A percentile compares a stretch with the other conserved stretches of the same genome.
Evolutionary conservation across 2,113 vertebrate genomes (phyloP).

Genomic region (Uropsilus gracilis): DNA sequence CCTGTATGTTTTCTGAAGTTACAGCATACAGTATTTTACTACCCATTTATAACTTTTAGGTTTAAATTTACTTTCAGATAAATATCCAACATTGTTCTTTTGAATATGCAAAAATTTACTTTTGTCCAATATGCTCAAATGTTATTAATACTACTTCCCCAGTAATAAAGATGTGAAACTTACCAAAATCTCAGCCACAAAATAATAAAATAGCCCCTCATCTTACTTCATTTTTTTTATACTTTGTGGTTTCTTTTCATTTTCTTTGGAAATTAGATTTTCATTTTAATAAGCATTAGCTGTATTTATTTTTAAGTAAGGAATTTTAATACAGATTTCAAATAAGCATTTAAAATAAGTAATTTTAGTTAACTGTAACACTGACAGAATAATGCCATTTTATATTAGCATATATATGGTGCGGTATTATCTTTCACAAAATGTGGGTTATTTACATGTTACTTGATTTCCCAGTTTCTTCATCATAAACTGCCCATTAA

Average conservation of each 20-base stretch:
- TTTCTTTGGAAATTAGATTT: too few relatives aligned
- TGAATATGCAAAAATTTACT: not conserved
- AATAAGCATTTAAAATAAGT: too few relatives aligned
- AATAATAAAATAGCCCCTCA: too few relatives aligned
- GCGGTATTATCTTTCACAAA: not conserved
- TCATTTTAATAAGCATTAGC: too few relatives aligned
- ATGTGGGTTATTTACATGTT: not conserved
- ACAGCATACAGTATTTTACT: slow-evolving; percentile 18
- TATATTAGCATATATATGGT: too few relatives aligned
- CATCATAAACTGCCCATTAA: not conserved
- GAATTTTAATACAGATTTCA: too few relatives aligned
- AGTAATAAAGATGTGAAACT: not conserved
- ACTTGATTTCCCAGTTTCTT: not conserved
- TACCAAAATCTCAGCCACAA: not conserved
- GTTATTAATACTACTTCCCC: not conserved
- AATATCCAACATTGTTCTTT: not conserved
- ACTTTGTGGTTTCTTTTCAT: too few relatives aligned
- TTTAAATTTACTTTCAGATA: slow-evolving; percentile 56
- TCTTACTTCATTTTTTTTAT: too few relatives aligned
- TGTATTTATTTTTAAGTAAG: too few relatives aligned
- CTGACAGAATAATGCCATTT: too few relatives aligned
- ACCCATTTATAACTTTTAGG: not conserved
- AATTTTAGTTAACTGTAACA: too few relatives aligned
- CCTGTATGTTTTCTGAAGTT: slow-evolving; percentile 55
- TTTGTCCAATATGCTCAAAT: not conserved